Base-by-base conservation (phyloP, 1,140 invertebrate genomes). In the Hylaeus anthracinus region DNA sequence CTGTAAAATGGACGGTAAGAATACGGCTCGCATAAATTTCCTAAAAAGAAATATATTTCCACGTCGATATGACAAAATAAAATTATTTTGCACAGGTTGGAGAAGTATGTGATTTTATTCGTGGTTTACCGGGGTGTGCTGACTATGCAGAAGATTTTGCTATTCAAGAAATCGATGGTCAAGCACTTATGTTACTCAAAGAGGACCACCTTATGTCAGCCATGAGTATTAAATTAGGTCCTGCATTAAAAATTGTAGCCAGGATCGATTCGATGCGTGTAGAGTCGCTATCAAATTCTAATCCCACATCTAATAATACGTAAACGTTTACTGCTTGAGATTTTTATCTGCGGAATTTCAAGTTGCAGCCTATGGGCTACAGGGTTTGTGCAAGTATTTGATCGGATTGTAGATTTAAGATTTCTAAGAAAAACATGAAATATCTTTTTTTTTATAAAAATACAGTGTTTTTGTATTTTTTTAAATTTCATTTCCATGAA, bases 111-210 rank as follows among this genome's bases (percentile, higher is more conserved):
- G 97, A 98, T 61, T 99, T 98, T 88, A 97, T 99, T 80, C 95
- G 96, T 75, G 96, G 96, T 83, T 94, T 99, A 75, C 95, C 95
- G 1, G 98, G 98, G 0, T 99, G 98, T 91, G 95, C 96, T 1
- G 97, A 98, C 87, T 99, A 99, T 90, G 98, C 98, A 0, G 98
- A 99, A 90, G 98, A 99, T 91, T 99, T 99, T 94, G 95, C 96
- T 1, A 96, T 97, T 71, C 98, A 99, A 91, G 98, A 99, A 93
- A 99, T 99, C 83, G 98, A 99, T 90, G 98, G 98, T 0, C 98
- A 99, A 90, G 98, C 98, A 6, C 92, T 99, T 39, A 95, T 99
- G 94, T 94, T 99, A 64, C 95, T 99, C n/a, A 98, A 98, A 91
- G 98, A 98, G 81, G 98, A 99, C 89, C 98, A 99, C 93, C 93